phyloP scores from a whole-genome alignment of 2,113 vertebrate genomes.

The Microcebus ravelobensis region DNA sequence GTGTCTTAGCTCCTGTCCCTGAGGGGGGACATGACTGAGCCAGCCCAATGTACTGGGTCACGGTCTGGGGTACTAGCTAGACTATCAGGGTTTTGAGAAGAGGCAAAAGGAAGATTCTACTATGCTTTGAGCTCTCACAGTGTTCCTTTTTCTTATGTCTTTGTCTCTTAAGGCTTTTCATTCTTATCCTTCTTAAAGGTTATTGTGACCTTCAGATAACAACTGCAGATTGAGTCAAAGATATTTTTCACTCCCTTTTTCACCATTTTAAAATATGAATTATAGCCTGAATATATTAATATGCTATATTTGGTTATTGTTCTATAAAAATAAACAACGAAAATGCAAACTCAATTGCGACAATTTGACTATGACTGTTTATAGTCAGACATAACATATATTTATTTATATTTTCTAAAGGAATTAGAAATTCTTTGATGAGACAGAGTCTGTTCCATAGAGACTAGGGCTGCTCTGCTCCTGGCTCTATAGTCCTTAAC shows the following conservation, averaged over 20 bases:
- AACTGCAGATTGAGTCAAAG: background rate
- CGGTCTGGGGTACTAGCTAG: accelerated
- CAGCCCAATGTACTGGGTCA: background rate
- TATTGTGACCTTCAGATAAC: constrained; percentile 38
- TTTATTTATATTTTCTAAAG: constrained; percentile 3
- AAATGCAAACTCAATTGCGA: background rate
- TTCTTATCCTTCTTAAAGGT: constrained; percentile 17
- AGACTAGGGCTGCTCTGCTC: background rate
- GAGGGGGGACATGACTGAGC: background rate
- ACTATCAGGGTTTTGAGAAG: background rate
- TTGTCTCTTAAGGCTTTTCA: background rate
- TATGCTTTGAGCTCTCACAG: background rate
- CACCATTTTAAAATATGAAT: background rate
- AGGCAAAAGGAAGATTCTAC: background rate
- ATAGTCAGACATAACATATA: background rate
- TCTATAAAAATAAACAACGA: constrained; percentile 46
- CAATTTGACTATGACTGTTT: background rate
- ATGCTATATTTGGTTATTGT: background rate
- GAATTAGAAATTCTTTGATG: background rate
- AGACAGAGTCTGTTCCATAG: background rate
- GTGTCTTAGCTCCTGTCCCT: background rate
- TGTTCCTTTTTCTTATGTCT: background rate
- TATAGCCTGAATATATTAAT: background rate
- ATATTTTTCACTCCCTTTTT: background rate
- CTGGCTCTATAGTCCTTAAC: too few relatives aligned